These are phyloP conservation scores for Temnothorax nylanderi DNA, from an alignment of 1,140 invertebrate species.

Conservation along the genomic window DNA sequence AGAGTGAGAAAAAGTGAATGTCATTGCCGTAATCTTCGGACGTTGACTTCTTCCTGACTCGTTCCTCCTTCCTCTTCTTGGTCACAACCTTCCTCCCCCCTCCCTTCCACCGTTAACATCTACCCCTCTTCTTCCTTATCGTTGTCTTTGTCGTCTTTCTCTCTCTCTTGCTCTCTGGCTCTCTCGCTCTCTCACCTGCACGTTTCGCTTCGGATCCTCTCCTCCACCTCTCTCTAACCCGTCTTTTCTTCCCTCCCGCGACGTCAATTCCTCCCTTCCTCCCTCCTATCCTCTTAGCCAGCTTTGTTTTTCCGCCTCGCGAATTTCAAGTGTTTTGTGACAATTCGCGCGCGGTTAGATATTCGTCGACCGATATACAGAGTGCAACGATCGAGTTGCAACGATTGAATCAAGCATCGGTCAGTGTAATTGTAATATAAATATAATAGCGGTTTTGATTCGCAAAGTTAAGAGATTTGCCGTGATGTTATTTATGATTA, in stretches of 20 bases:
- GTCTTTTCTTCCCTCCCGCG: conserved; percentile 42
- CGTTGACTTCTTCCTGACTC: conserved; percentile 84
- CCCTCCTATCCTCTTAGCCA: neutral
- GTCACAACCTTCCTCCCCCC: conserved; percentile 68
- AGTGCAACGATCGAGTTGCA: conserved; percentile 43
- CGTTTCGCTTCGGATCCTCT: conserved; percentile 47
- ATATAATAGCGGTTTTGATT: neutral
- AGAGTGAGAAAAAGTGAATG: conserved; percentile 86
- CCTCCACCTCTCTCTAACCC: neutral
- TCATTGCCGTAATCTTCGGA: conserved; percentile 86
- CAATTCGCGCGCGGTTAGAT: conserved; percentile 57
- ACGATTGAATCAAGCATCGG: neutral
- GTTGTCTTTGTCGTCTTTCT: conserved; percentile 40
- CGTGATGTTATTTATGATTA: neutral
- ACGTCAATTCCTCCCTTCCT: neutral
- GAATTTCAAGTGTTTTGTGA: conserved; percentile 65
- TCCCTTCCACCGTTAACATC: conserved; percentile 59
- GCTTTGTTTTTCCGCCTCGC: conserved; percentile 58
- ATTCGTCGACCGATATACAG: conserved; percentile 8
- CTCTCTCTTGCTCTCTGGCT: conserved; percentile 25
- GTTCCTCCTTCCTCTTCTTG: conserved; percentile 74
- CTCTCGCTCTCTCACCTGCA: conserved; percentile 50
- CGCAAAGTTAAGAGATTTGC: neutral
- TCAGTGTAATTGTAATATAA: neutral
- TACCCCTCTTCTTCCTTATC: conserved; percentile 48